Percentiles rank a stretch among this genome's conserved stretches.
Conservation (phyloP, 2,113 vertebrate genomes). For the Gopherus flavomarginatus region DNA sequence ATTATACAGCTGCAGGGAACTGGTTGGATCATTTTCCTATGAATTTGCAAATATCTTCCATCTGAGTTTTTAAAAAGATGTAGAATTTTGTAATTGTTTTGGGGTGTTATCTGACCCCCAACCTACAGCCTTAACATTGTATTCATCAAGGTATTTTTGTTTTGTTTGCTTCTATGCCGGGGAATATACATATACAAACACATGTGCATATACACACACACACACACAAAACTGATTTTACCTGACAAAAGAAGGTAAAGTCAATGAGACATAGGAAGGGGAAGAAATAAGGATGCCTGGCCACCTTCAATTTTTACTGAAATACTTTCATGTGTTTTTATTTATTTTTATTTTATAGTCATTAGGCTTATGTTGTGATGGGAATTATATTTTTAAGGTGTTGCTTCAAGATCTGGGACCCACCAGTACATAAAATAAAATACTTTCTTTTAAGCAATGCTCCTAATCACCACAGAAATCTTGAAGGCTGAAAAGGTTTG, state of each 20-base stretch:
- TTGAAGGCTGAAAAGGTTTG: background rate
- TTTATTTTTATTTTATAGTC: background rate
- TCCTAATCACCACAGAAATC: slow-evolving; percentile 9
- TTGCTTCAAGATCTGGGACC: background rate
- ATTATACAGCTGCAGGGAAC: background rate
- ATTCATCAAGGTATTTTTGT: background rate
- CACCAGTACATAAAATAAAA: slow-evolving; percentile 12
- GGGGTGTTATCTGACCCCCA: background rate
- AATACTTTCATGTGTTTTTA: background rate
- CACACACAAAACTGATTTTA: background rate
- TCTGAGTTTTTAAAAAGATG: background rate
- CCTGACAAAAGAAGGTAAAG: background rate
- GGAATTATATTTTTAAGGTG: background rate
- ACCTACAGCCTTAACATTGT: background rate
- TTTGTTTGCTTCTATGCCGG: background rate
- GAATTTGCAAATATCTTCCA: background rate
- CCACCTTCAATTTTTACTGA: background rate
- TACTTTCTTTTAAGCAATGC: background rate
- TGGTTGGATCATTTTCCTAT: background rate
- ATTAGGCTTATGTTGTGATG: background rate
- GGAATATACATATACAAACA: background rate
- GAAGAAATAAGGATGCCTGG: background rate
- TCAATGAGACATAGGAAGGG: background rate
- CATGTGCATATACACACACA: background rate
- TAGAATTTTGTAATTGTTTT: background rate